Base-by-base conservation (phyloP, 2,113 vertebrate genomes). In the Lepisosteus oculatus region DNA sequence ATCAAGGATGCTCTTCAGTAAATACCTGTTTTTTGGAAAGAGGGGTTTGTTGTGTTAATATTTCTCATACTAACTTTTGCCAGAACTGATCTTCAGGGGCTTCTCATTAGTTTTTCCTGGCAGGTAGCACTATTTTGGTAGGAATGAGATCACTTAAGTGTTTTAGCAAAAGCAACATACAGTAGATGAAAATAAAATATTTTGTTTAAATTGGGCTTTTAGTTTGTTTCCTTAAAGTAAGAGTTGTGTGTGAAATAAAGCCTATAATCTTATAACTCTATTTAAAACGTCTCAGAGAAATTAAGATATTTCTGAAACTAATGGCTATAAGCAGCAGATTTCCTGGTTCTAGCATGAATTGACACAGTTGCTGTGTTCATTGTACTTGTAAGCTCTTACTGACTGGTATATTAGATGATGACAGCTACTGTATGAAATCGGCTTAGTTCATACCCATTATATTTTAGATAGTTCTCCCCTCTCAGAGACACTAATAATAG, bases 81-180 rank as follows among this genome's bases (percentile, higher is more conserved):
- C 84, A 85, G 78, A 74, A 72, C 86, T 90, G 88, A 92, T 90
- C 90, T 93, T 91, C 87, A 88, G 86, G 83, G 83, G 5, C 8
- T 65, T 15, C 29, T 65, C 42, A 1, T 65, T 41, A 65, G 88
- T 83, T 85, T 86, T 85, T 85, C 81, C 83, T 86, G 84, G 88
- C 83, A 88, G 85, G 86, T 87, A 85, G 6, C 87, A 88, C 90
- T 91, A 85, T 90, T 90, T 88, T 87, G 84, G 83, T 87, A 87
- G 86, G 84, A 81, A 85, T 89, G 88, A 88, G 85, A 86, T 91
- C 88, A 90, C 81, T 29, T 29, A 29, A 29, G 86, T 86, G 78
- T 86, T 89, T 89, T 85, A 84, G 83, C 81, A 82, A 70, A 79
- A 83, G 81, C 79, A 9, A 0, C 82, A 66, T 76, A 17, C 15